Evolutionary conservation across 2,797 vertebrate species (phyloP), one percentile per base, ranked within the genome.

Genomic region (Muscicapa striata): DNA sequence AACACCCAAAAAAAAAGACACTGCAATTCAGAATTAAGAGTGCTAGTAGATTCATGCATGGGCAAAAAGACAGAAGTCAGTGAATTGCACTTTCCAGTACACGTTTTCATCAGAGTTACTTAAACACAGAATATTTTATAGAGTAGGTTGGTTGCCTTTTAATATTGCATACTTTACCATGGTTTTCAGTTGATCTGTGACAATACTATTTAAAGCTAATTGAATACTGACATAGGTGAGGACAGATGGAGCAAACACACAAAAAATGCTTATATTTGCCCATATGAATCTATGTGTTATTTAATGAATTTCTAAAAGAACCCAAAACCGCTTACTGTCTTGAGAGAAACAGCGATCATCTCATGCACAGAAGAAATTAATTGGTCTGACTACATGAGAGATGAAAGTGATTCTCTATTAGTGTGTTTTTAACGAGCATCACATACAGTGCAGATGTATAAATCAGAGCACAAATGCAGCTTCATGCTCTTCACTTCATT

Each of bases 341-440:
- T 92, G 43, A 88, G 29, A 76, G 15, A 76, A 91, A 79, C 0
- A 46, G 12, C 20, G 15, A 69, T 81, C 76, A 64, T 85, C 45
- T 57, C 4, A 10, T n/a, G n/a, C 17, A 70, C 24, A 72, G 79
- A 87, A 72, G 6, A 88, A 85, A 91, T 72, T 34, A 89, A 84
- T 84, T 86, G 51, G 46, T 78, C 40, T 88, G 80, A 92, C 29
- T 64, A 70, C 70, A 41, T 34, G n/a, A 95, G 30, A 94, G 43
- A 77, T 45, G 51, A 70, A 89, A 87, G 11, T 46, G 45, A 77
- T 86, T 90, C 58, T 92, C 72, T 87, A 62, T 57, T 58, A 66
- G 30, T 18, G 32, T 59, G 34, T 84, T 86, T 95, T 94, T 84
- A 94, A 94, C 43, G 8, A 93, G 14, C 76, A 89, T 57, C 18